Conservation (phyloP, 2,888 invertebrate species). For the Sussaba pulchella region DNA sequence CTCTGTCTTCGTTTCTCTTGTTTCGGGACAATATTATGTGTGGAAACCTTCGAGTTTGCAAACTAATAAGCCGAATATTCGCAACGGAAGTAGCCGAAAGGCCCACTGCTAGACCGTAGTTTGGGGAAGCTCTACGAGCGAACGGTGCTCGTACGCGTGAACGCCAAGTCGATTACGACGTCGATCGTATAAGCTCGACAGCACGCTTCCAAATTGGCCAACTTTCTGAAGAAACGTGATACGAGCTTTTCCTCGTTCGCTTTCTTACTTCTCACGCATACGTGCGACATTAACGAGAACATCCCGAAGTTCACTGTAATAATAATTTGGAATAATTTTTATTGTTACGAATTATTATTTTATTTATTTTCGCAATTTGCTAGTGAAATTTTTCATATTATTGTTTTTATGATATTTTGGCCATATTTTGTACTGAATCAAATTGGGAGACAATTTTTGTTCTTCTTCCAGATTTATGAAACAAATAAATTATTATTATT, state of each 20-base stretch:
- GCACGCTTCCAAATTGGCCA: slow-evolving; percentile 78
- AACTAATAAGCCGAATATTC: slow-evolving; percentile 80
- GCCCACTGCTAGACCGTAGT: slow-evolving; percentile 65
- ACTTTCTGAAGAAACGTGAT: slow-evolving; percentile 76
- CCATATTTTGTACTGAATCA: no score
- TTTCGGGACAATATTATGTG: slow-evolving; percentile 70
- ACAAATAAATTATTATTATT: neutral
- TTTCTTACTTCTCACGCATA: slow-evolving; percentile 42
- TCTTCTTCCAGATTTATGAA: no score
- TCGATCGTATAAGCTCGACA: slow-evolving; percentile 78
- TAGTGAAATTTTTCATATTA: no score
- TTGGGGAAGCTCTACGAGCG: slow-evolving; percentile 40
- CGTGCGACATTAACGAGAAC: slow-evolving; percentile 7
- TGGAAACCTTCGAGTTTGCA: slow-evolving; percentile 78
- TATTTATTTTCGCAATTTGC: no score
- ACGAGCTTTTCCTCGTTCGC: slow-evolving; percentile 9
- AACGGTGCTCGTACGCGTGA: slow-evolving; percentile 65
- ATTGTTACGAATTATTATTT: neutral
- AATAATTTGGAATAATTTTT: neutral
- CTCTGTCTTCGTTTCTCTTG: slow-evolving; percentile 42
- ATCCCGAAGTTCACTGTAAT: neutral
- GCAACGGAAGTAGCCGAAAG: slow-evolving; percentile 68
- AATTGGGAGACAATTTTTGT: no score
- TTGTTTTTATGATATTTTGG: no score
- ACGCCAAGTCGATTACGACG: slow-evolving; percentile 81